Evolutionary conservation across 92 coral and sea anemone genomes (phyloP).

Genomic region (Bergia puertoricense): DNA sequence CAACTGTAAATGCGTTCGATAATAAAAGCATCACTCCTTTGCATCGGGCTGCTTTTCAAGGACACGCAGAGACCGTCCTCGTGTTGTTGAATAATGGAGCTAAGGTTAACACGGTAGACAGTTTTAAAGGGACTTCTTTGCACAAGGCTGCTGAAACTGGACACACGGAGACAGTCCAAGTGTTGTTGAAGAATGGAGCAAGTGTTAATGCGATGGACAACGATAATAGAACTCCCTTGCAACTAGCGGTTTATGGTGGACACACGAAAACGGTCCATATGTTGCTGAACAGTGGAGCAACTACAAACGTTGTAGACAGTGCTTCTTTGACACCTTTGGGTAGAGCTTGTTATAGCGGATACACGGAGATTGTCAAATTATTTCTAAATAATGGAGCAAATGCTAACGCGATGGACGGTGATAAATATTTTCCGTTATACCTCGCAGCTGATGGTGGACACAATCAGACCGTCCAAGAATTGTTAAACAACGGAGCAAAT

Average conservation of each 20-base stretch:
- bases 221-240: not conserved
- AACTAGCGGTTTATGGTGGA: not conserved
- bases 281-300: not conserved
- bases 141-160: not conserved
- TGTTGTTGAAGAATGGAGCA: not conserved
- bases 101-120: not conserved
- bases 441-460: not conserved
- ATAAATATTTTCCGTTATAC: not conserved
- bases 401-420: not conserved
- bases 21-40: not conserved
- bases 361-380: not conserved
- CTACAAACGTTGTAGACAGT: not conserved
- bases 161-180: not conserved
- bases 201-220: no score
- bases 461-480: not conserved
- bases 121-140: not conserved
- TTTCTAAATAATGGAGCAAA: not conserved
- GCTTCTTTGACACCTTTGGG: not conserved
- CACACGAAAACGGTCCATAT: not conserved
- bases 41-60: not conserved
- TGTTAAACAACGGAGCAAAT: not conserved
- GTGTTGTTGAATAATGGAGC: not conserved
- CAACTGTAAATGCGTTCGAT: not conserved
- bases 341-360: not conserved
- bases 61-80: not conserved